Evolutionary conservation across 2,797 vertebrate species (phyloP).

Genomic region (Sebastes nivosus): DNA sequence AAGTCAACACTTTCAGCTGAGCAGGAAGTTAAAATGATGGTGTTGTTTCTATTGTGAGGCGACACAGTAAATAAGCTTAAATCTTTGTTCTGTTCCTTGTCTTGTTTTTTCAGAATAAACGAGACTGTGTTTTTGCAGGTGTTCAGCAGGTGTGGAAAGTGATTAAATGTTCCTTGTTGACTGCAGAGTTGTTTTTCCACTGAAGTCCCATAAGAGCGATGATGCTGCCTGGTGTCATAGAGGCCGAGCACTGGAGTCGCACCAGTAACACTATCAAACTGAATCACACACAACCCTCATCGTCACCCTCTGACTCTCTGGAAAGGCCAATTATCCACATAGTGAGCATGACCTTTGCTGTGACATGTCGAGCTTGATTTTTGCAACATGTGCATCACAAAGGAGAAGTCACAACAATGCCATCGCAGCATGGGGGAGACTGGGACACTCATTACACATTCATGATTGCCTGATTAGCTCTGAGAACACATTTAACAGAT

Average conservation of each 20-base stretch:
- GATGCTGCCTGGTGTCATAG: slow-evolving; percentile 1
- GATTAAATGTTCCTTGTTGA: slow-evolving; percentile 26
- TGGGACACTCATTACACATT: background rate
- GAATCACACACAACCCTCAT: slow-evolving; percentile 10
- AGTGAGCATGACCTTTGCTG: slow-evolving; percentile 55
- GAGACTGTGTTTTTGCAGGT: slow-evolving; percentile 20
- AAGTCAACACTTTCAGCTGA: background rate
- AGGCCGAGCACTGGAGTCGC: background rate
- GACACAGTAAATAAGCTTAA: background rate
- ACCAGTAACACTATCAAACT: slow-evolving; percentile 20
- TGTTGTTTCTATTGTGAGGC: slow-evolving; percentile 31
- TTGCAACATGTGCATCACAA: slow-evolving; percentile 1
- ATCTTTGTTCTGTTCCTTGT: background rate
- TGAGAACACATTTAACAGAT: background rate
- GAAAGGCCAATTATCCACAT: slow-evolving; percentile 63
- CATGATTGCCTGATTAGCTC: background rate
- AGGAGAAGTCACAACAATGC: slow-evolving; percentile 1
- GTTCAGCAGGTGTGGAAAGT: slow-evolving; percentile 34
- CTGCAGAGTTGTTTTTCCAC: slow-evolving; percentile 48
- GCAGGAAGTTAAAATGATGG: background rate
- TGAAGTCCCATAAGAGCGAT: slow-evolving; percentile 18
- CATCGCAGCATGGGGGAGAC: background rate
- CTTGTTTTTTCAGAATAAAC: slow-evolving; percentile 2
- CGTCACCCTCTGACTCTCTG: slow-evolving; percentile 17
- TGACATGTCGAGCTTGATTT: slow-evolving; percentile 20